phyloP scores from a whole-genome alignment of 2,888 invertebrate species.

The Pachliopta kotzebuea region DNA sequence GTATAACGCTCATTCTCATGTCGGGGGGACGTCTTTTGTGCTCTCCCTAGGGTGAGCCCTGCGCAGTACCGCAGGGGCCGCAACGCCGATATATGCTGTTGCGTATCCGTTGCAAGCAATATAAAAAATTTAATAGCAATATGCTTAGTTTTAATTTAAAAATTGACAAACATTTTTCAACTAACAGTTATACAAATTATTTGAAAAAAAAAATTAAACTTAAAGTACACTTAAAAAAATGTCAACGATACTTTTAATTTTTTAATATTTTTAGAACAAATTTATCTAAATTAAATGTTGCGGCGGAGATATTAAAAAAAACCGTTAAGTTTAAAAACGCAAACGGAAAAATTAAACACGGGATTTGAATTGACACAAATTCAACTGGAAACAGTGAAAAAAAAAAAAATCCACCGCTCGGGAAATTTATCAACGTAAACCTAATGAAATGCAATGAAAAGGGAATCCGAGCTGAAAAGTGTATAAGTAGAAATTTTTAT shows the following conservation, averaged over 20 bases:
- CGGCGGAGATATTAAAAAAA: background rate
- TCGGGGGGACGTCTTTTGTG: constrained; percentile 63
- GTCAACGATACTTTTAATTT: constrained; percentile 5
- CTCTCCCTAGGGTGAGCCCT: constrained; percentile 57
- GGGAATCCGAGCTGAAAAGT: constrained; percentile 29
- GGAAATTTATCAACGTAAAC: constrained; percentile 27
- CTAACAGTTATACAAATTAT: background rate
- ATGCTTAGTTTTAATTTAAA: constrained; percentile 16
- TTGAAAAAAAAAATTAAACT: background rate
- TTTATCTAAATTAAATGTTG: constrained; percentile 3
- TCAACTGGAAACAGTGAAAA: constrained; percentile 11
- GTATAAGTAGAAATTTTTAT: constrained; percentile 27
- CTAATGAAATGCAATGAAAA: constrained; percentile 29
- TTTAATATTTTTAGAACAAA: constrained; percentile 14
- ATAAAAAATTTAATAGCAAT: too few relatives aligned
- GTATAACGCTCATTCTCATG: constrained; percentile 59
- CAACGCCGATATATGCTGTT: constrained; percentile 54
- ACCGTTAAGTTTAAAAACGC: constrained; percentile 9
- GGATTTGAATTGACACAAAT: constrained; percentile 16
- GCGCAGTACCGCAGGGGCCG: constrained; percentile 48
- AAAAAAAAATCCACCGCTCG: constrained; percentile 8
- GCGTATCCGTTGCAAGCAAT: constrained; percentile 12
- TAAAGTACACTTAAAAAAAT: constrained; percentile 11
- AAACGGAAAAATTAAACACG: constrained; percentile 11
- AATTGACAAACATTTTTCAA: constrained; percentile 13